Base-by-base conservation (phyloP, 2,888 invertebrate species). In the Lasioglossum vierecki region DNA sequence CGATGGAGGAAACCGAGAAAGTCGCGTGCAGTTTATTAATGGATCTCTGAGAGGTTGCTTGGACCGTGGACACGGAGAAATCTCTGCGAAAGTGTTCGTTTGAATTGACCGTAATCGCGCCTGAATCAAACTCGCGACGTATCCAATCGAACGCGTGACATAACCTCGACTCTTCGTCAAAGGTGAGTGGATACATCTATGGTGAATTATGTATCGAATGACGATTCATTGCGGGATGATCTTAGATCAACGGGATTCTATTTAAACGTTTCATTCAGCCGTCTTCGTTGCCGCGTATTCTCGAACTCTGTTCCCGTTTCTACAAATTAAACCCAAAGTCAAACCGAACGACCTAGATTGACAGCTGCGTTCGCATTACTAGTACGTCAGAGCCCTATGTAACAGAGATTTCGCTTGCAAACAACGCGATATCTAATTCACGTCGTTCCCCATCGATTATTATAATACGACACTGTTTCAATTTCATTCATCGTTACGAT, bases 1-100 rank as follows among this genome's bases (percentile, higher is more conserved):
- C 71, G 84, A 85, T 83, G 86, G 80, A 85, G 81, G 87, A 82
- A 80, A 79, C 79, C 49, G 88, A 83, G 88, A 91, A 87, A 89
- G 90, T 84, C 80, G 79, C 73, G 82, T 81, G 82, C 84, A 89
- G 90, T 91, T 87, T 86, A 86, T 88, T 89, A 85, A 89, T 85
- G 91, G 86, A 79, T 83, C 85, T 85, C 79, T 75, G 80, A 87
- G 84, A 71, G 88, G 66, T 84, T 86, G 85, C 60, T 49, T 39
- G 68, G 76, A 22, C 22, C 9, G 83, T 79, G 75, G 70, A 53
- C 68, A 76, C 70, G 76, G 83, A 80, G 77, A 79, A 82, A 66
- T 70, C 81, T 70, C 81, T 87, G 74, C 44, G 68, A 75, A 79
- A 39, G n/a, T 80, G 73, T 71, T 39, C 30, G n/a, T 73, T 75